phyloP scores from a whole-genome alignment of 1,140 invertebrate genomes.

The Belonocnema kinseyi region DNA sequence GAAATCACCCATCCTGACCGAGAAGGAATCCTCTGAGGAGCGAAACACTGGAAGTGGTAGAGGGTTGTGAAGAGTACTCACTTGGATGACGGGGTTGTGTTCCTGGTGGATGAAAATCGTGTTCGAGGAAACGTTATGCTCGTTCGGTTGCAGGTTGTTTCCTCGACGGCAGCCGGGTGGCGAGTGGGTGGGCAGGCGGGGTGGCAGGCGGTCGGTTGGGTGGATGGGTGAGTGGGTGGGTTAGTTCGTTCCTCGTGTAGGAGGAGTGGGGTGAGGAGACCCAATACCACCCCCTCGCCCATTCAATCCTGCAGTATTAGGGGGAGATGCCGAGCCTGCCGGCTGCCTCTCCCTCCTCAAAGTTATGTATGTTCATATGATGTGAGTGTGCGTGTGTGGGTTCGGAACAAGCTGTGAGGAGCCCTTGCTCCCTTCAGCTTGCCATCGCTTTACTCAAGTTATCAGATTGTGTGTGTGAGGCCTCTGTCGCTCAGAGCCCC shows the following conservation, averaged over 20 bases:
- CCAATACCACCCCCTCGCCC: slow-evolving; percentile 70
- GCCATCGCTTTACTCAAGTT: not conserved
- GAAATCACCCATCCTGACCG: slow-evolving; percentile 5
- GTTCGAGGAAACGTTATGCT: slow-evolving; percentile 63
- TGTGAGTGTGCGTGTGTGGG: slow-evolving; percentile 9
- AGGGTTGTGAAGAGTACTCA: slow-evolving; percentile 25
- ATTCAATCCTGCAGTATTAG: slow-evolving; percentile 66
- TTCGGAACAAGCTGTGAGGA: slow-evolving; percentile 2
- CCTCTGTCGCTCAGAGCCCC: slow-evolving; percentile 36
- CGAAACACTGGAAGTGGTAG: no score
- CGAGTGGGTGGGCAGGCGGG: slow-evolving; percentile 75
- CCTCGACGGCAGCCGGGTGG: slow-evolving; percentile 75
- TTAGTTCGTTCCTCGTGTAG: slow-evolving; percentile 49
- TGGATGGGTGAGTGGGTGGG: slow-evolving; percentile 65
- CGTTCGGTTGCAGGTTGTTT: slow-evolving; percentile 73
- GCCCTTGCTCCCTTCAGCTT: slow-evolving; percentile 8
- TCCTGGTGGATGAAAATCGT: slow-evolving; percentile 49
- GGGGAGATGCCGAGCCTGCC: slow-evolving; percentile 60
- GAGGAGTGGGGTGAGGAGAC: slow-evolving; percentile 69
- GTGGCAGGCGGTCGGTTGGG: slow-evolving; percentile 68
- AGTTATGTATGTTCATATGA: not conserved
- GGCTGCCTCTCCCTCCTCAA: slow-evolving; percentile 39
- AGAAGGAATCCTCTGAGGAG: no score
- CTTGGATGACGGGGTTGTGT: slow-evolving; percentile 36
- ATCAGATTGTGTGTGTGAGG: slow-evolving; percentile 35